A percentile compares a stretch with the other conserved stretches of the same genome.
Conservation (phyloP, 1,140 invertebrate genomes). For the Oppia nitens region DNA sequence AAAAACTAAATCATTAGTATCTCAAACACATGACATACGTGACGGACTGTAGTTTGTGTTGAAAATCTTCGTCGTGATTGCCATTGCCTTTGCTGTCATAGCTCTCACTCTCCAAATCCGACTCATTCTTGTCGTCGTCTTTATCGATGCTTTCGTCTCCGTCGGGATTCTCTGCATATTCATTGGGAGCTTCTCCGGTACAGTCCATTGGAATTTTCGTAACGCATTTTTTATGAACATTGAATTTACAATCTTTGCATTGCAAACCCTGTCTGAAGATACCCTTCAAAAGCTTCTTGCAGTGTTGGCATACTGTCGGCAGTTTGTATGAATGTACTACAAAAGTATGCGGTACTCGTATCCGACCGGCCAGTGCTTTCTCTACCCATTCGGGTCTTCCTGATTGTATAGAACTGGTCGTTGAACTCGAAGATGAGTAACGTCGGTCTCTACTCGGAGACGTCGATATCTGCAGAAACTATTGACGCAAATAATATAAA, state of each 20-base stretch:
- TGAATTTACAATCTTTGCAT: constrained; percentile 65
- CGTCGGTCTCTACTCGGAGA: not conserved
- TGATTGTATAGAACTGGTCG: constrained; percentile 14
- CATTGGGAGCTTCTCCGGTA: constrained; percentile 52
- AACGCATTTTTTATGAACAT: constrained; percentile 92
- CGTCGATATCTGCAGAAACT: not conserved
- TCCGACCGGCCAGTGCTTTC: constrained; percentile 45
- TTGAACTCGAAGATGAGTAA: constrained; percentile 4
- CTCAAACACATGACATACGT: not conserved
- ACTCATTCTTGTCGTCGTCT: constrained; percentile 21
- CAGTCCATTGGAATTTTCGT: constrained; percentile 90
- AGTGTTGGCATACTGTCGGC: constrained; percentile 86
- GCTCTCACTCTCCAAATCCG: constrained; percentile 20
- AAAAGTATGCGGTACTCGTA: constrained; percentile 75
- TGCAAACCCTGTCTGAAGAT: constrained; percentile 92
- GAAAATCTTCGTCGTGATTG: constrained; percentile 12
- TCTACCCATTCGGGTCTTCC: constrained; percentile 57
- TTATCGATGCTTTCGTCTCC: constrained; percentile 17
- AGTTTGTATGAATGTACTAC: constrained; percentile 62
- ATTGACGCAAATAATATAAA: not conserved
- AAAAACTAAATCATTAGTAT: not conserved
- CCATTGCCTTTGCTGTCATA: not conserved
- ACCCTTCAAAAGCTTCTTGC: constrained; percentile 85
- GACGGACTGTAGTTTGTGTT: constrained; percentile 1
- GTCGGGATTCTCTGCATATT: constrained; percentile 18